Percentiles rank a stretch among this genome's conserved stretches.
These are phyloP conservation scores for Ectemnius lituratus DNA, from an alignment of 2,888 invertebrate species.

Conservation along the genomic window DNA sequence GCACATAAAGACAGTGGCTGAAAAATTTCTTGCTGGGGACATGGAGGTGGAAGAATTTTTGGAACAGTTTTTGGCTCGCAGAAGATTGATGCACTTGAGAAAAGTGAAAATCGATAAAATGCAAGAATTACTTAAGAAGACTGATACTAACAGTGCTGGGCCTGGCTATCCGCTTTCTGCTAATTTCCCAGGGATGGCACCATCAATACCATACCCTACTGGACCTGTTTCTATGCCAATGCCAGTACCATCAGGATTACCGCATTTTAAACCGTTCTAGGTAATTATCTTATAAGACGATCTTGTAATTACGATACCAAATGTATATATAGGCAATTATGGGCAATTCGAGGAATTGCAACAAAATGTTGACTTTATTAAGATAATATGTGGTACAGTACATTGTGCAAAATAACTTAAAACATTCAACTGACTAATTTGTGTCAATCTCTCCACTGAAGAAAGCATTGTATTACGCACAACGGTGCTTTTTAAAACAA, in stretches of 20 bases:
- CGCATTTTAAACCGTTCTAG: slow-evolving; percentile 63
- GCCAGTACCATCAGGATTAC: slow-evolving; percentile 78
- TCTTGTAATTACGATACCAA: slow-evolving; percentile 2
- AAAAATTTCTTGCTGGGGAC: slow-evolving; percentile 88
- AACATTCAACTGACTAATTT: too few relatives aligned
- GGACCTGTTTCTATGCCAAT: slow-evolving; percentile 89
- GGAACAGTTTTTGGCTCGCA: slow-evolving; percentile 87
- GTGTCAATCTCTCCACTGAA: too few relatives aligned
- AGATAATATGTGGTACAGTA: too few relatives aligned
- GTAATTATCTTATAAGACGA: slow-evolving; percentile 1
- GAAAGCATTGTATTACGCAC: too few relatives aligned
- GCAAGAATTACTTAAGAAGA: slow-evolving; percentile 83
- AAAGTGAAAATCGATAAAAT: slow-evolving; percentile 97
- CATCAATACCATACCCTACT: slow-evolving; percentile 83
- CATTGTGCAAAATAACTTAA: too few relatives aligned
- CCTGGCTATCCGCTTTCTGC: slow-evolving; percentile 67
- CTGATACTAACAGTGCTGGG: slow-evolving; percentile 65
- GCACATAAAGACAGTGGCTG: slow-evolving; percentile 81
- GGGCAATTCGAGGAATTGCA: slow-evolving; percentile 3
- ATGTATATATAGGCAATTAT: slow-evolving; percentile 6
- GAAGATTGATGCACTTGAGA: slow-evolving; percentile 88
- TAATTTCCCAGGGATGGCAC: slow-evolving; percentile 78
- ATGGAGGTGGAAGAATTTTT: slow-evolving; percentile 89
- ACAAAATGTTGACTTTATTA: too few relatives aligned
- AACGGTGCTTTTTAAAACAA: too few relatives aligned